Evolutionary conservation across 2,888 invertebrate species (phyloP).

Genomic region (Metellina segmentata): DNA sequence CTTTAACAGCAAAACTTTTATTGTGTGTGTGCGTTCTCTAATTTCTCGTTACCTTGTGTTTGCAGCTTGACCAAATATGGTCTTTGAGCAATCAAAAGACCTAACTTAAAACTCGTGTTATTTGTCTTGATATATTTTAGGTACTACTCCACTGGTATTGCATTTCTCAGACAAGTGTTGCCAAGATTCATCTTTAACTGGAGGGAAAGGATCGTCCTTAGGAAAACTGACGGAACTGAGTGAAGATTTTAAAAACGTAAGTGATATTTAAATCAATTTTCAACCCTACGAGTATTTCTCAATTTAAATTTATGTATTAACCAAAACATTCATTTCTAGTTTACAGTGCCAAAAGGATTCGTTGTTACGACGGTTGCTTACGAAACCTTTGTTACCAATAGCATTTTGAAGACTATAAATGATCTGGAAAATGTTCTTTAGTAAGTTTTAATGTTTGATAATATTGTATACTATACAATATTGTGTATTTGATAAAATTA

Average conservation of each 20-base stretch:
- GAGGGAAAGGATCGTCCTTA: constrained; percentile 90
- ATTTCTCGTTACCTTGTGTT: too few species aligned
- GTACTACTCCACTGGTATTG: constrained; percentile 38
- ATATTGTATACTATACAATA: too few species aligned
- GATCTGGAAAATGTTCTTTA: constrained; percentile 42
- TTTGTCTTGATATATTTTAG: not conserved
- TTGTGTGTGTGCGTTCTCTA: too few species aligned
- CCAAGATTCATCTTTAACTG: constrained; percentile 83
- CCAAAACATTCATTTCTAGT: constrained; percentile 79
- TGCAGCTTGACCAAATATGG: too few species aligned
- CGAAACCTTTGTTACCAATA: constrained; percentile 79
- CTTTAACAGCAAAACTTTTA: too few species aligned
- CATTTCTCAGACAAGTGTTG: constrained; percentile 55
- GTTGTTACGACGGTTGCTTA: constrained; percentile 86
- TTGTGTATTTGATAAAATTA: too few species aligned
- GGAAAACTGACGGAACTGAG: constrained; percentile 83
- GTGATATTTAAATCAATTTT: not conserved
- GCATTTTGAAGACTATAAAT: constrained; percentile 24
- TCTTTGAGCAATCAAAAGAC: too few species aligned
- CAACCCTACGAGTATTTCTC: too few species aligned
- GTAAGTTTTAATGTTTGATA: constrained; percentile 8
- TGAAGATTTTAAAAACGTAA: constrained; percentile 76
- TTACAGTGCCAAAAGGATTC: constrained; percentile 87
- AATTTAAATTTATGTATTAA: not conserved
- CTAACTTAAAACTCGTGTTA: too few species aligned